Evolutionary conservation across 2,113 vertebrate species (phyloP).

Genomic region (Balaeniceps rex): DNA sequence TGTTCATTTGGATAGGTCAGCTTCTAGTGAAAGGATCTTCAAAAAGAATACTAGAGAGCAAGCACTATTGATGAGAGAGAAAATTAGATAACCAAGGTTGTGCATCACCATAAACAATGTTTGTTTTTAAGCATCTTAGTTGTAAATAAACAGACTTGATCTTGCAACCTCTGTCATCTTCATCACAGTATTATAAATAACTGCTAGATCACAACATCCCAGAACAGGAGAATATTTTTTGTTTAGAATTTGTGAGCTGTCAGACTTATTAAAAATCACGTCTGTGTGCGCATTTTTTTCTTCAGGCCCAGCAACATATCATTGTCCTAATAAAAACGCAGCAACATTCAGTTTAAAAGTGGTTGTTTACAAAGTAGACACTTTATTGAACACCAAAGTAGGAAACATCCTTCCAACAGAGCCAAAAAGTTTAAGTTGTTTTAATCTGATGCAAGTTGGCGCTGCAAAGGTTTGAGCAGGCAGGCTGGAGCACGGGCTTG

Average conservation of each 20-base stretch:
- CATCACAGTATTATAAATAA: not conserved
- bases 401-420: not conserved
- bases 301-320: not conserved
- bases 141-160: conserved; percentile 1
- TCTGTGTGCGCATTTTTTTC: accelerated
- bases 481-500: not conserved
- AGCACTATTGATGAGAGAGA: not conserved
- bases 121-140: not conserved
- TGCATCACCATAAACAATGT: not conserved
- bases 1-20: not conserved
- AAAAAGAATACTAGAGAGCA: not conserved
- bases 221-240: not conserved
- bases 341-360: not conserved
- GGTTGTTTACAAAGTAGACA: not conserved
- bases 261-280: not conserved
- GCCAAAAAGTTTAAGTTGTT: not conserved
- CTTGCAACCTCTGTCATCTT: not conserved
- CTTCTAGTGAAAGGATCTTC: not conserved
- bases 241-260: not conserved
- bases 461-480: not conserved
- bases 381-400: not conserved
- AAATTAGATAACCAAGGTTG: not conserved
- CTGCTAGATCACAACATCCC: not conserved
- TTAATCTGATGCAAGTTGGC: not conserved
- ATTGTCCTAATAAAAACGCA: not conserved